Evolutionary conservation across 2,797 vertebrate species (phyloP), one percentile per base, ranked within the genome.

Genomic region (Phalanger gymnotis): DNA sequence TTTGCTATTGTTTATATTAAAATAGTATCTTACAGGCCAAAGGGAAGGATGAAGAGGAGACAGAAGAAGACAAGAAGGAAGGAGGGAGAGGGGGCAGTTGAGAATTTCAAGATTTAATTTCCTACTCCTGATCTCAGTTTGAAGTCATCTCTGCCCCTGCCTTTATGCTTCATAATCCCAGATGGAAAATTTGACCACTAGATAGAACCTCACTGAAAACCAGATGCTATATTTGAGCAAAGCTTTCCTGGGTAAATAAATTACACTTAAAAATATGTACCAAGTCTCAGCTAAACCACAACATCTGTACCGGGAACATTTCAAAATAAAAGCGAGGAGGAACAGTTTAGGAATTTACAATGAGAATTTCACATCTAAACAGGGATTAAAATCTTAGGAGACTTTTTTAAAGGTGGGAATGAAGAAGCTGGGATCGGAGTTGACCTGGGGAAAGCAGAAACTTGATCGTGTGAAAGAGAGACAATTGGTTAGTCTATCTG

Each of bases 111-210:
- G 30, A 54, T 95, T 96, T 93, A 81, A 96, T 92, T 97, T 93
- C 91, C 91, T 34, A 90, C 54, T 93, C 25, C 34, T 91, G 51
- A 10, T 28, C 92, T 54, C 61, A 61, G 91, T 95, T 53, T 31
- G 16, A 97, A 97, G 91, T 94, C 92, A 97, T 89, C 93, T 95
- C 90, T 96, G 96, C 94, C 89, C 51, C 22, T 94, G 56, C 54
- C 40, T 95, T 97, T 95, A 25, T 90, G 90, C 95, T 96, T 97
- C 90, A 58, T 81, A 94, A 97, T 95, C 90, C 96, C 91, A 97
- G 90, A 96, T 94, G 96, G 97, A 98, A 98, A 98, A 93, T 97
- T 90, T 97, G 97, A 98, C 92, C 92, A 91, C 31, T 93, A 93
- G 95, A 94, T 61, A 95, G 55, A 96, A 95, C 6, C 54, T 94